Evolutionary conservation across 2,888 invertebrate species (phyloP), one percentile per base, ranked within the genome.

Genomic region (Agapetus fuscipes): DNA sequence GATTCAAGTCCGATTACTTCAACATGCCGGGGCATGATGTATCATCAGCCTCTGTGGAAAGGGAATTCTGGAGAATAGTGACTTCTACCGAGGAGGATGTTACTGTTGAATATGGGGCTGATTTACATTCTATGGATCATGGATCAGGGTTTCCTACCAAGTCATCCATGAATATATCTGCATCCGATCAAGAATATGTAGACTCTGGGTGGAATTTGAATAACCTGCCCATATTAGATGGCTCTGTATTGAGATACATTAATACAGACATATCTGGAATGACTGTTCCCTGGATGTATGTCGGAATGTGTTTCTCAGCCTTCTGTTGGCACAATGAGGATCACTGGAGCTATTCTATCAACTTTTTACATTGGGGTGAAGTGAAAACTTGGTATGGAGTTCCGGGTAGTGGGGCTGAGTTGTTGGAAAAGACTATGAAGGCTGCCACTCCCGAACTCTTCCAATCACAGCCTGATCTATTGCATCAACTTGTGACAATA

Each of bases 261-360:
- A 78, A 80, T 61, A 78, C 77, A 39, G 82, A 83, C 53, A 83
- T 85, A 53, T 83, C 82, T 41, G 85, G 85, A 31, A 70, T 71
- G 70, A 71, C 70, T 53, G 78, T 83, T 5, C 85, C 85, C 9
- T 85, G 85, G 85, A 82, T 83, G 71, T 85, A 86, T 64, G 84
- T 86, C 41, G 85, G 85, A 27, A 86, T 86, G 85, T 83, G 83
- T 53, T 86, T 85, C 61, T 78, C 82, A 35, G 81, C 83, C 48
- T 85, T 85, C 59, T 84, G 83, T 53, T 85, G 85, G 85, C 85
- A 85, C 55, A 84, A 80, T 58, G 85, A 85, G 60, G 85, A 85
- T 56, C 85, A 85, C 56, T 85, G 85, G 85, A 83, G 82, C 52
- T 85, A 83, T 55, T 83, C 83, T 15, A 83, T 85, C 45, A 86